Percentiles rank a stretch among this genome's conserved stretches.
These are phyloP conservation scores for Malurus cyaneus DNA, from an alignment of 2,113 vertebrate species.

Conservation along the genomic window DNA sequence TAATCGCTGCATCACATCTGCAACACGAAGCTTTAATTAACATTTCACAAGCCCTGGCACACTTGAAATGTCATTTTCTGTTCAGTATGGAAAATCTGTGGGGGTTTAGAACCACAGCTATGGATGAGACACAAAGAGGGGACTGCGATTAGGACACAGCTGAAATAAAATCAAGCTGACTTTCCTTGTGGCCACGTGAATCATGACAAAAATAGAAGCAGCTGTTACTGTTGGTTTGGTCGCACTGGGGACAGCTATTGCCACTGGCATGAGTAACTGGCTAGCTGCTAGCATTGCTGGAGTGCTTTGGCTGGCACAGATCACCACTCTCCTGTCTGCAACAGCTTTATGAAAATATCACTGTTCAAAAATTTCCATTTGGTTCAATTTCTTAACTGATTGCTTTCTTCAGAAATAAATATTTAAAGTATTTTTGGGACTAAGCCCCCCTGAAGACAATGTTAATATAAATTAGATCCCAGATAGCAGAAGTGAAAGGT, in stretches of 20 bases:
- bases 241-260: conserved; percentile 13
- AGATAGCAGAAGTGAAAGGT: background rate
- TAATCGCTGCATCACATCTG: conserved; percentile 26
- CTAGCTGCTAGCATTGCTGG: conserved; percentile 28
- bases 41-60: conserved; percentile 19
- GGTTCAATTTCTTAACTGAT: background rate
- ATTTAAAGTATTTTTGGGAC: background rate
- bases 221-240: conserved; percentile 43
- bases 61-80: conserved; percentile 35
- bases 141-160: conserved; percentile 23
- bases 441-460: background rate
- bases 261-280: conserved; percentile 40
- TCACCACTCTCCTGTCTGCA: background rate
- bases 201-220: conserved; percentile 53
- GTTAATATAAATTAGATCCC: background rate
- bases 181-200: conserved; percentile 31
- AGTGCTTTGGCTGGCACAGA: conserved; percentile 21
- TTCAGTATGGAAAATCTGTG: background rate
- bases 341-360: background rate
- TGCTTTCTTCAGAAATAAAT: conserved; percentile 4
- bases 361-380: background rate
- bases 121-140: background rate
- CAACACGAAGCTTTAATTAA: conserved; percentile 61
- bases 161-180: conserved; percentile 54
- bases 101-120: conserved; percentile 7